Base-by-base conservation (phyloP, 37 sponge, comb jelly and placozoan genomes). In the Agelas oroides region DNA sequence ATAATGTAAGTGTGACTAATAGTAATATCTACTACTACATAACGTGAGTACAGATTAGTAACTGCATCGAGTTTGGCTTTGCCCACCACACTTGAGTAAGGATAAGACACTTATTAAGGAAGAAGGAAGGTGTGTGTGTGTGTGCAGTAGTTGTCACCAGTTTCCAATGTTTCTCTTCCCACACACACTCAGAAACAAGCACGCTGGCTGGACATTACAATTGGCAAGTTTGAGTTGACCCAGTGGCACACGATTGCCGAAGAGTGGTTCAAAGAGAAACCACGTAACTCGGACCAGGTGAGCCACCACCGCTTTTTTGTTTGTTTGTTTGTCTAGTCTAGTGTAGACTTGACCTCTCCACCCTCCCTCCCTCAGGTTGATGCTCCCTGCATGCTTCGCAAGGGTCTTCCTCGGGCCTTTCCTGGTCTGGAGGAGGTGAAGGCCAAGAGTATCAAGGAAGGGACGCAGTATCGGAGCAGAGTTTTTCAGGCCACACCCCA, bases 341-440 rank as follows among this genome's bases (percentile, higher is more conserved):
- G n/a, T n/a, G n/a, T n/a, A n/a, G n/a, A n/a, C n/a, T n/a, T n/a
- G n/a, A n/a, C 69, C 30, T 15, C 20, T 33, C 69, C 31, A 15
- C 33, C 34, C 69, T 32, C 28, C 34, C 28, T 33, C 30, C 14
- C 27, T 16, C 46, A 87, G 84, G 80, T 75, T 25, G 93, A 92
- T 70, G 93, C 93, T 74, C 89, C 93, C 6, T 92, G 89, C 34
- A 92, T 92, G 93, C 82, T 92, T 62, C 34, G 93, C 2, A 93
- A 96, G 65, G 97, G 97, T 2, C 82, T 96, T 5, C 92, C 94
- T 14, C 70, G 92, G 25, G 97, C 97, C 17, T 96, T 96, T 53
- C 97, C 97, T 1, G 89, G 90, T n/a, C 89, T 96, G 55, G 80
- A 81, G 30, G 97, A 96, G 80, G 87, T 96, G 70, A 96, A 93